These are phyloP conservation scores for Cheirogaleus medius DNA, from an alignment of 2,113 vertebrate species.

Conservation along the genomic window DNA sequence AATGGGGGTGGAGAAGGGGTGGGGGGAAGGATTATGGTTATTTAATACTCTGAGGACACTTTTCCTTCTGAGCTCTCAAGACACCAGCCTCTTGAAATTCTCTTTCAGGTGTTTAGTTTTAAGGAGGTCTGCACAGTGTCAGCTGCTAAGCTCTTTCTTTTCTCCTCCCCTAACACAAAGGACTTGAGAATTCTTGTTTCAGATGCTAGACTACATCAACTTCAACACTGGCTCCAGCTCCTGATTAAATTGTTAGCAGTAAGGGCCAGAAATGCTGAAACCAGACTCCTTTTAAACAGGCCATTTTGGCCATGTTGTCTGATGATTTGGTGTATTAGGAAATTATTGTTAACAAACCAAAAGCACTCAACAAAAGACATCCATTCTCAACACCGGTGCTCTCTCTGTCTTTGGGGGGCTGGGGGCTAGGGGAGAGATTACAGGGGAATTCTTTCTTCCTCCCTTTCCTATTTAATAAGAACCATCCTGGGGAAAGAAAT, in stretches of 20 bases:
- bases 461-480: slow-evolving; percentile 2
- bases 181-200: slow-evolving; percentile 68
- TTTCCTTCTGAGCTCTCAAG: slow-evolving; percentile 80
- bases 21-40: slow-evolving; percentile 77
- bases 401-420: not conserved
- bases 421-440: not conserved
- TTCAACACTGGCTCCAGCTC: slow-evolving; percentile 75
- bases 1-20: slow-evolving; percentile 80
- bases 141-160: slow-evolving; percentile 68
- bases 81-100: slow-evolving; percentile 79
- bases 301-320: not conserved
- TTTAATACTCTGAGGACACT: slow-evolving; percentile 84
- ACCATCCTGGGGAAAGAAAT: not conserved
- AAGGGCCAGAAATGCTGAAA: slow-evolving; percentile 78
- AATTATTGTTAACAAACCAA: slow-evolving; percentile 55
- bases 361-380: not conserved
- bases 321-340: not conserved
- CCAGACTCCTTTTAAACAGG: not conserved
- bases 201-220: slow-evolving; percentile 65
- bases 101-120: slow-evolving; percentile 86
- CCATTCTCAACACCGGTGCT: not conserved
- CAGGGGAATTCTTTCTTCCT: not conserved
- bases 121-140: slow-evolving; percentile 84
- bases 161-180: slow-evolving; percentile 26
- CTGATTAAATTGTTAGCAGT: slow-evolving; percentile 66